Percentiles rank a stretch among this genome's conserved stretches.
These are phyloP conservation scores for Hylaeus volcanicus DNA, from an alignment of 1,140 invertebrate species.

Conservation along the genomic window DNA sequence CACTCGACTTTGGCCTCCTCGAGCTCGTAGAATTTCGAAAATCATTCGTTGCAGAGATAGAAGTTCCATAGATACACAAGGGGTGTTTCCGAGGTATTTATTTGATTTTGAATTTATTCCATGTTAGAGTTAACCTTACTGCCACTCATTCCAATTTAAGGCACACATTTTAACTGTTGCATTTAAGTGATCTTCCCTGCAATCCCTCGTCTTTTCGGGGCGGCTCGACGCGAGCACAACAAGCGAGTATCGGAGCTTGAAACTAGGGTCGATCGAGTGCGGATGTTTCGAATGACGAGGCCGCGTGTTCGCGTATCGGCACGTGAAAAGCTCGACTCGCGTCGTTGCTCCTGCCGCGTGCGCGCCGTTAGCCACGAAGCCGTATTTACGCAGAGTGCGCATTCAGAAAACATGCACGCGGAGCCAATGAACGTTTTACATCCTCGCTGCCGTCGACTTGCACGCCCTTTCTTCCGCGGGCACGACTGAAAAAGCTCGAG, in stretches of 20 bases:
- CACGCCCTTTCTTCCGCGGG: background rate
- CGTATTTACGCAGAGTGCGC: constrained; percentile 21
- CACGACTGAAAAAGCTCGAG: constrained; percentile 1
- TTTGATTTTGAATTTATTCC: too few species aligned
- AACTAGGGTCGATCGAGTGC: constrained; percentile 46
- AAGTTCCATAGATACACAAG: too few species aligned
- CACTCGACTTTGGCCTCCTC: background rate
- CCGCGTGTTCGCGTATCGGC: constrained; percentile 31
- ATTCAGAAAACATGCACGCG: constrained; percentile 9
- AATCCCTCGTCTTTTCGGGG: background rate
- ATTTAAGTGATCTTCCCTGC: too few species aligned
- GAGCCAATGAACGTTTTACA: background rate
- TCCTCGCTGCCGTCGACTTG: background rate
- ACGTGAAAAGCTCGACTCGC: constrained; percentile 23
- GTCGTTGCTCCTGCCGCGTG: constrained; percentile 22
- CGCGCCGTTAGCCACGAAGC: constrained; percentile 11
- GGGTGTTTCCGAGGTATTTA: too few species aligned
- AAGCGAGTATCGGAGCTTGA: constrained; percentile 35
- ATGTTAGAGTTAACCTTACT: too few species aligned
- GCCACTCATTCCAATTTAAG: too few species aligned
- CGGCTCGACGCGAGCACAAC: background rate
- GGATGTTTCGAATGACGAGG: constrained; percentile 38
- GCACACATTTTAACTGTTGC: too few species aligned
- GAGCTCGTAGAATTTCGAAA: constrained; percentile 4
- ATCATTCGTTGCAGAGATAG: background rate